Base-by-base conservation (phyloP, 2,888 invertebrate genomes). In the Leptopterna dolabrata region DNA sequence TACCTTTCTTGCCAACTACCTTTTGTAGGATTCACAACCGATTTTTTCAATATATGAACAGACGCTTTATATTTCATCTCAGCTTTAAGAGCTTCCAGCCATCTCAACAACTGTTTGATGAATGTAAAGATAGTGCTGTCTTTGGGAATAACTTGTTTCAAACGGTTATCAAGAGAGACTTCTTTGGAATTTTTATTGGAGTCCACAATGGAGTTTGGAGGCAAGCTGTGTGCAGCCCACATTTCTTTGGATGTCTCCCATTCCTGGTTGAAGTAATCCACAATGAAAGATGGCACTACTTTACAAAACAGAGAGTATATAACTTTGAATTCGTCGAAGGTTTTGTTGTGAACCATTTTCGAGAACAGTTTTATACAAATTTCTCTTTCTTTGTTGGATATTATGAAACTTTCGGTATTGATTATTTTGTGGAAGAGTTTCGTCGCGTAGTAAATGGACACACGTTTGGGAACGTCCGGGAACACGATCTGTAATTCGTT, bases 1-100 rank as follows among this genome's bases (percentile, higher is more conserved):
- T 80, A 87, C n/a, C 19, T 41, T 13, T 87, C 85, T 45, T 85
- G 85, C 85, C 85, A 85, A 24, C 73, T 85, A 1, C 85, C 86
- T 80, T 80, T 80, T 27, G 45, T 29, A 6, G 78, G 41, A 27
- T 24, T 80, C 11, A 70, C 70, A 14, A 70, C 86, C 9, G 86
- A 30, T 80, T 63, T 87, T 30, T 87, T 87, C 70, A 87, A 70
- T 16, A 87, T 80, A 41, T 78, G 80, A 78, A 47, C 71, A 1
- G 86, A 87, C 7, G 86, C 80, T 87, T 80, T 87, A 14, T 80
- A 80, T 13, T 41, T 78, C 41, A 78, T 80, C 41, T 87, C 80
- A 24, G 63, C 70, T 80, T 80, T 87, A 2, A 80, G 71, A 1
- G 86, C 27, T 0, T 87, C 80, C 24, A 80, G 27, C 70, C 78